These are phyloP conservation scores for Muscicapa striata DNA, from an alignment of 2,797 vertebrate genomes.

Conservation along the genomic window DNA sequence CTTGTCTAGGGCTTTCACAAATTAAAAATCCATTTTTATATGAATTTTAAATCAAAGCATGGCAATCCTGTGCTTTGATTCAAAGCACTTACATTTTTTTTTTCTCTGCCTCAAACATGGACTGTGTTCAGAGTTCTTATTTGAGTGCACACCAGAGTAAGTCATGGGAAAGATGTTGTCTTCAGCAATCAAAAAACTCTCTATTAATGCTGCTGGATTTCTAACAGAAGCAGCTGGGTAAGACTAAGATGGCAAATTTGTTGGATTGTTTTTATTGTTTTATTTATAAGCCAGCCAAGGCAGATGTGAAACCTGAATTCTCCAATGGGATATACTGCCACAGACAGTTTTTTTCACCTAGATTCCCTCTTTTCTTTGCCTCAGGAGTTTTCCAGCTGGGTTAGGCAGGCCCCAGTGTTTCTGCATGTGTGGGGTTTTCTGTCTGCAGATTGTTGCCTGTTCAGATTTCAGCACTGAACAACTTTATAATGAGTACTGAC, in stretches of 20 bases:
- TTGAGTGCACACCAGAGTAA: background rate
- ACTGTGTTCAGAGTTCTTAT: background rate
- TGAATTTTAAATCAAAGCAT: constrained; percentile 14
- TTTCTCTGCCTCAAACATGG: background rate
- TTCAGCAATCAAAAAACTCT: background rate
- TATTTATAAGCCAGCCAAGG: background rate
- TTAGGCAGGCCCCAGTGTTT: background rate
- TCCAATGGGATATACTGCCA: background rate
- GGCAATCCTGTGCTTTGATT: background rate
- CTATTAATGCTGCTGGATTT: background rate
- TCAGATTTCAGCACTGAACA: background rate
- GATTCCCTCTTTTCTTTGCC: background rate
- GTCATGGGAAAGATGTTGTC: background rate
- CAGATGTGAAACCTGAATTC: background rate
- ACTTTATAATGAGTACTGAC: background rate
- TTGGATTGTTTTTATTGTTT: background rate
- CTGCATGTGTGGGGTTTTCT: background rate
- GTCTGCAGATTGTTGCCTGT: background rate
- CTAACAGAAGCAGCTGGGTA: background rate
- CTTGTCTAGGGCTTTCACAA: constrained; percentile 27
- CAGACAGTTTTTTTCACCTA: background rate
- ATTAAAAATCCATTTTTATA: constrained; percentile 17
- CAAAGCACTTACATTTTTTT: background rate
- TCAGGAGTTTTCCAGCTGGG: background rate
- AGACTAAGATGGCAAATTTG: background rate